Base-by-base conservation (phyloP, 2,797 vertebrate genomes). In the Falco biarmicus region DNA sequence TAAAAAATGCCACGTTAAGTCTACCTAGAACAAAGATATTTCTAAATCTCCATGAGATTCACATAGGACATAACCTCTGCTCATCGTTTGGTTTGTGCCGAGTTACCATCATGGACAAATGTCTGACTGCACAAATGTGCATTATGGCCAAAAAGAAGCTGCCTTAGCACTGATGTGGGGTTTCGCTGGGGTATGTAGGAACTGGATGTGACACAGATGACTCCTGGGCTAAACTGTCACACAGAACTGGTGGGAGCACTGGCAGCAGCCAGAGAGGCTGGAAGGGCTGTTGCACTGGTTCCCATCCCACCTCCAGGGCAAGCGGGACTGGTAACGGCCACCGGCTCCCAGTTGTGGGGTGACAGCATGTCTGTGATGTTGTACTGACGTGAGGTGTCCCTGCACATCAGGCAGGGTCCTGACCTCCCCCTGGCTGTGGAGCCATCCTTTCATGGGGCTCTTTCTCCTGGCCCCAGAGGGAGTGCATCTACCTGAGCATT, bases 401-500 rank as follows among this genome's bases (percentile, higher is more conserved):
- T 41, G 19, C 5, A 4, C 3, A 29, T 16, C 32, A 65, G 31
- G 47, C 19, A 15, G 25, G 24, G 13, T 45, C 31, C 66, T 86
- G 91, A 17, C 13, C 31, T n/a, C 63, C 66, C 53, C 89, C 82
- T 68, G 76, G 45, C 89, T 90, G 47, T 90, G 89, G 88, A 89
- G 92, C 78, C 73, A 28, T 25, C 45, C 51, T 65, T 92, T 93
- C 68, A 25, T 11, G 0, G 24, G 77, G 71, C 43, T 32, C 10
- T 53, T 82, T 39, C 60, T 84, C 76, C 45, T 73, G 54, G 47
- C n/a, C 60, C 82, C 29, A 57, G 48, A 32, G 84, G 70, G 87
- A 94, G 73, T 26, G 61, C 48, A 26, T 84, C 92, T 95, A 97
- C 79, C 76, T 87, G 70, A 75, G 77, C 18, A 11, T 77, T 90